Evolutionary conservation across 1,140 invertebrate genomes (phyloP), one percentile per base, ranked within the genome.

Genomic region (Leptopilina clavipes): DNA sequence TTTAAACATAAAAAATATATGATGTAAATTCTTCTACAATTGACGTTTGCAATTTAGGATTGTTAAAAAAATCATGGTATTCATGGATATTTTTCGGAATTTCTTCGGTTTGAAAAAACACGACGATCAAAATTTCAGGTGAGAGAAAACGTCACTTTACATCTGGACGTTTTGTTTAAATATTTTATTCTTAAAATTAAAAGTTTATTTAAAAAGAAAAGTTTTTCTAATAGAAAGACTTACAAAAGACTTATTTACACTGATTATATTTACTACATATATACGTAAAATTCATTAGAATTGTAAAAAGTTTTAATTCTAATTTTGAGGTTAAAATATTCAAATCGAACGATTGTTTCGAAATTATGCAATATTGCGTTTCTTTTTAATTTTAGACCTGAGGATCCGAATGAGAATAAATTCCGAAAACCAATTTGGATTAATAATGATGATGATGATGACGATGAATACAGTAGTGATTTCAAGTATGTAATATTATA

Each of bases 401-500:
- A 85, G 22, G 37, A 79, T 65, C 70, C 59, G 17, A 74, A 76
- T 31, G 77, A 71, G 19, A 73, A 86, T 17, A 77, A 70, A 59
- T 89, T 89, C 72, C 81, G 82, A 54, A 85, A 89, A 80, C 85
- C 88, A 25, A 87, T 89, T 79, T 89, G 88, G 87, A 82, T 86
- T 48, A 86, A 78, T 43, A 82, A 88, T 70, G 82, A 86, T 3
- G 83, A 87, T 19, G 86, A 88, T 11, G 82, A 85, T 40, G 83
- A 86, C 72, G 81, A 85, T 25, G 81, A 85, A 22, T 75, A 59
- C 18, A 59, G 76, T 17, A 80, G 75, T 76, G 84, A 87, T 37
- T 85, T 84, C 45, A 83, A 84, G 87, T 89, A 74, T 40, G n/a
- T n/a, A n/a, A n/a, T n/a, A n/a, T n/a, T n/a, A 40, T 8, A n/a